Percentiles rank a stretch among this genome's conserved stretches.
These are phyloP conservation scores for Megamerina dolium DNA, from an alignment of 2,888 invertebrate species.

Conservation along the genomic window DNA sequence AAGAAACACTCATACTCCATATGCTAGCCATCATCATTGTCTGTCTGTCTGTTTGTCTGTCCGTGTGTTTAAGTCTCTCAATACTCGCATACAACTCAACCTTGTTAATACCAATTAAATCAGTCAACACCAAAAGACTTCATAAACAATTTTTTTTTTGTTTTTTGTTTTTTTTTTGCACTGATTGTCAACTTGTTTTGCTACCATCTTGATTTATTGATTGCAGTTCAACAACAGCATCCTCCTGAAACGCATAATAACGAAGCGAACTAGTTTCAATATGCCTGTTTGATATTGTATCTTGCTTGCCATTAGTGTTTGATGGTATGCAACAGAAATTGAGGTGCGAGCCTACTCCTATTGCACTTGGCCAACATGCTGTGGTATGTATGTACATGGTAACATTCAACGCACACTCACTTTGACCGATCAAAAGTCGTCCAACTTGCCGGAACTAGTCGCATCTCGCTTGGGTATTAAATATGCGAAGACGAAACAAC, in stretches of 20 bases:
- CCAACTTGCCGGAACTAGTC: slow-evolving; percentile 42
- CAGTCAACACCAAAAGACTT: not conserved
- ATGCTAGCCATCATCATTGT: not conserved
- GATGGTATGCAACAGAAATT: no score
- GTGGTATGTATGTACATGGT: no score
- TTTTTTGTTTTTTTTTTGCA: no score
- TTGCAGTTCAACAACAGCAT: not conserved
- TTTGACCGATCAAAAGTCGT: slow-evolving; percentile 39
- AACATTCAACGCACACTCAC: no score
- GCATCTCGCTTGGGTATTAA: slow-evolving; percentile 19
- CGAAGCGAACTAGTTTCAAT: not conserved
- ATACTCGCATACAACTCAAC: not conserved
- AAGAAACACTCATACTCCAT: not conserved
- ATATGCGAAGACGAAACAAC: no score
- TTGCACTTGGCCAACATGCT: no score
- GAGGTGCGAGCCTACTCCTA: no score
- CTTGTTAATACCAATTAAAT: slow-evolving; percentile 4
- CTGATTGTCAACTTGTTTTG: slow-evolving; percentile 2
- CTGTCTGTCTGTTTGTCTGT: not conserved
- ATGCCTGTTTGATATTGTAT: no score
- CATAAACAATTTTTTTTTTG: no score
- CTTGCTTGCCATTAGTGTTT: no score
- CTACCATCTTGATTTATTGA: slow-evolving; percentile 3
- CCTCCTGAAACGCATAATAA: not conserved
- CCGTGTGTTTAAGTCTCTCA: not conserved